A percentile compares a stretch with the other conserved stretches of the same genome.
Conservation (phyloP, 2,113 vertebrate species). For the Glaucidium brasilianum region DNA sequence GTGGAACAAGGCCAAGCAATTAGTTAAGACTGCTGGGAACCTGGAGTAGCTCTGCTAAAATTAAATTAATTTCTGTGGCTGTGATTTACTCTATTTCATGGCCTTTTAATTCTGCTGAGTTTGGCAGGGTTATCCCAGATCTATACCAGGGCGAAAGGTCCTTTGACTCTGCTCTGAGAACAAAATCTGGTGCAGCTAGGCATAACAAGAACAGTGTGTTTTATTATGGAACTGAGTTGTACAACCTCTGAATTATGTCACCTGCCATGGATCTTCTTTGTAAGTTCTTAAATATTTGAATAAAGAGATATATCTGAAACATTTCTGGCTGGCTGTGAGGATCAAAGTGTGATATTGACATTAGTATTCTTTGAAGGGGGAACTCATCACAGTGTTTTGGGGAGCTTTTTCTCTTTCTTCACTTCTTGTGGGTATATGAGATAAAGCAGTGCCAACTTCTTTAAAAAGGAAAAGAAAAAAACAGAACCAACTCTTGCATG, state of each 20-base stretch:
- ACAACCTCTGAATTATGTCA: neutral
- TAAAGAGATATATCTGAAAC: slow-evolving; percentile 16
- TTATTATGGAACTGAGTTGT: neutral
- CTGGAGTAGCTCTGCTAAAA: slow-evolving; percentile 1
- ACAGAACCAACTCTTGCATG: neutral
- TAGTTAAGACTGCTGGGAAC: slow-evolving; percentile 40
- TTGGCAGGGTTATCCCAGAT: slow-evolving; percentile 28
- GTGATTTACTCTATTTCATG: slow-evolving; percentile 39
- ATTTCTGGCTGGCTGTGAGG: neutral
- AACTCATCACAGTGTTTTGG: neutral
- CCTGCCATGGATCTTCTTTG: neutral
- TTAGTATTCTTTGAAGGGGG: neutral
- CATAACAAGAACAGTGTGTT: neutral
- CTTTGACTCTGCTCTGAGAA: neutral
- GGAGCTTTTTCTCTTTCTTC: neutral
- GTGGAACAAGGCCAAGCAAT: slow-evolving; percentile 38
- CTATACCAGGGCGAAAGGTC: neutral
- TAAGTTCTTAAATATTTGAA: slow-evolving; percentile 44
- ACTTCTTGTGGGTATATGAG: neutral
- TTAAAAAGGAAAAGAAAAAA: neutral
- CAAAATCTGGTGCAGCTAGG: neutral
- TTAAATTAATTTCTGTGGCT: slow-evolving; percentile 9
- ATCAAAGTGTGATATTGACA: slow-evolving; percentile 21
- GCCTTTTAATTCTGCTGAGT: slow-evolving; percentile 21
- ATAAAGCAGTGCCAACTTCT: slow-evolving; percentile 5